phyloP scores from a whole-genome alignment of 2,888 invertebrate genomes.

The Mongoloraphidia duomilia region DNA sequence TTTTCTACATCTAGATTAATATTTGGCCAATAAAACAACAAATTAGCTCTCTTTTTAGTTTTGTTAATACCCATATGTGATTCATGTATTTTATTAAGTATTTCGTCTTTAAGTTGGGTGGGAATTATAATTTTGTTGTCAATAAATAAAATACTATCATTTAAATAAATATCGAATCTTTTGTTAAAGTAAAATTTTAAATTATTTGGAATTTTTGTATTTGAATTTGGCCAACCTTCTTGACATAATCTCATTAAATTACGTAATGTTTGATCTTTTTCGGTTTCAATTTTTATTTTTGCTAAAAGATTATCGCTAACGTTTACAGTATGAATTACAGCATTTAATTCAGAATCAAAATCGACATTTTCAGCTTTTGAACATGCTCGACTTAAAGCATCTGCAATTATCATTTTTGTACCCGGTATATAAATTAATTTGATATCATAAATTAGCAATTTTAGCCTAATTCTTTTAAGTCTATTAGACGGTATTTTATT shows the following conservation, averaged over 20 bases:
- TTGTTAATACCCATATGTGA: slow-evolving; percentile 11
- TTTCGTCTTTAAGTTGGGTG: neutral
- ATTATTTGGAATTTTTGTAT: neutral
- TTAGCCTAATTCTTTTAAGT: slow-evolving; percentile 8
- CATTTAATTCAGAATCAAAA: neutral
- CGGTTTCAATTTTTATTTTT: slow-evolving; percentile 3
- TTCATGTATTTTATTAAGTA: slow-evolving; percentile 11
- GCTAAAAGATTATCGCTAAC: neutral
- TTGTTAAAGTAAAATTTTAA: neutral
- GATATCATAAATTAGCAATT: slow-evolving; percentile 9
- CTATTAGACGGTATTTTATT: slow-evolving; percentile 1
- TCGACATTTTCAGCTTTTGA: neutral
- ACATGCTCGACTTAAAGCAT: slow-evolving; percentile 4
- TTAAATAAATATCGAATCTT: slow-evolving; percentile 1
- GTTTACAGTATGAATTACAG: neutral
- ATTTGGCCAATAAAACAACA: slow-evolving; percentile 10
- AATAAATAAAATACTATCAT: neutral
- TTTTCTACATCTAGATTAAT: slow-evolving; percentile 8
- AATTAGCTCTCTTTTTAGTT: slow-evolving; percentile 9
- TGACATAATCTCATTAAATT: neutral
- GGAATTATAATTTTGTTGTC: slow-evolving; percentile 9
- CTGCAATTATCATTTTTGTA: slow-evolving; percentile 7
- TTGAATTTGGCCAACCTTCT: slow-evolving; percentile 1
- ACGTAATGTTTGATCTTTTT: neutral
- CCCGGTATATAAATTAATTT: slow-evolving; percentile 7